These are phyloP conservation scores for Poecilia picta DNA, from an alignment of 2,797 vertebrate species.

Conservation along the genomic window DNA sequence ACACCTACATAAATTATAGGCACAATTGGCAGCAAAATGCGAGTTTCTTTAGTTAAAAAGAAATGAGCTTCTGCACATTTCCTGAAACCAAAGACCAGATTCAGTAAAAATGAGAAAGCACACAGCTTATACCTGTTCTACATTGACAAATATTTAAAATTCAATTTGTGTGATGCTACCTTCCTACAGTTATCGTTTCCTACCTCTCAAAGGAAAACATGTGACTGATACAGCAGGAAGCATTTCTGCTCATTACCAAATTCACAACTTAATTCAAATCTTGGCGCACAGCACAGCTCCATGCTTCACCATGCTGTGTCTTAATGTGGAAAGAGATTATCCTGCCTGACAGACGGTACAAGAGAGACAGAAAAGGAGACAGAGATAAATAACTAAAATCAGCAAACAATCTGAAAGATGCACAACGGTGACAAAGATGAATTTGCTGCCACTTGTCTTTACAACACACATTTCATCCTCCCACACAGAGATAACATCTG, in stretches of 20 bases:
- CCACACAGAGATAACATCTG: background rate
- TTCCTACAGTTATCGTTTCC: background rate
- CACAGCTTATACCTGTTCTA: background rate
- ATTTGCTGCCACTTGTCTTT: background rate
- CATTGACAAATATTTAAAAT: background rate
- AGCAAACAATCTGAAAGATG: background rate
- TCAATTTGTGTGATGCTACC: background rate
- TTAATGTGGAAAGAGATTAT: conserved; percentile 19
- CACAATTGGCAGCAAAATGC: background rate
- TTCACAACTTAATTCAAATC: conserved; percentile 44
- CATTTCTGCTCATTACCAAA: conserved; percentile 26
- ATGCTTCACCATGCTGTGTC: conserved; percentile 10
- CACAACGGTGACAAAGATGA: background rate
- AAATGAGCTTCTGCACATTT: background rate
- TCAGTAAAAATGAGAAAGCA: background rate
- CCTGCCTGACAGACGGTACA: background rate
- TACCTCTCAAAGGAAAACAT: background rate
- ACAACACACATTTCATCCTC: background rate
- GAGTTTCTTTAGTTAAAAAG: background rate
- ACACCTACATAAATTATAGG: background rate
- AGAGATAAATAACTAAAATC: conserved; percentile 1
- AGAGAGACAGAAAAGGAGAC: background rate
- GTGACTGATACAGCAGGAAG: conserved; percentile 23
- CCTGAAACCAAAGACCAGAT: background rate
- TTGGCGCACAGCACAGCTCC: conserved; percentile 21